phyloP scores from a whole-genome alignment of 2,797 vertebrate genomes.

The Diplodus puntazzo region DNA sequence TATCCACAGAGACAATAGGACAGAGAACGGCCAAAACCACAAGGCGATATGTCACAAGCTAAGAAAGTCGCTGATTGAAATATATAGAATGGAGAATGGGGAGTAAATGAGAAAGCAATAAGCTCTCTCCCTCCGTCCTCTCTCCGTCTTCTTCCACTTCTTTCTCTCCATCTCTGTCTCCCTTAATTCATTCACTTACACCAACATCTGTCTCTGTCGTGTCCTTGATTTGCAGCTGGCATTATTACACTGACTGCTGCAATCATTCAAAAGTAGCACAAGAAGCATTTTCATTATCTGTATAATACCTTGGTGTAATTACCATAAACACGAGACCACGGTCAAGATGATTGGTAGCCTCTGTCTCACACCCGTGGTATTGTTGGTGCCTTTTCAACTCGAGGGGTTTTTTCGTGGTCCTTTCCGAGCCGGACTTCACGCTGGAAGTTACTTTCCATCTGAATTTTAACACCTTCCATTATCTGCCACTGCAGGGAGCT shows the following conservation, averaged over 20 bases:
- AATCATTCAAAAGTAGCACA: conserved; percentile 21
- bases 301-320: conserved; percentile 19
- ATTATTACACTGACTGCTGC: conserved; percentile 1
- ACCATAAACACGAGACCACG: conserved; percentile 8
- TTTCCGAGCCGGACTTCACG: conserved; percentile 12
- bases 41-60: conserved; percentile 40
- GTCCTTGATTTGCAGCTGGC: conserved; percentile 35
- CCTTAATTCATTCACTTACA: conserved; percentile 37
- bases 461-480: conserved; percentile 35
- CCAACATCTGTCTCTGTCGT: conserved; percentile 21
- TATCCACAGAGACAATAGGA: conserved; percentile 46
- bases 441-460: conserved; percentile 26
- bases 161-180: neutral
- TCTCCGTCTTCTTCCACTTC: conserved; percentile 14
- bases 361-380: conserved; percentile 32
- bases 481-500: conserved; percentile 12
- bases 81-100: conserved; percentile 17
- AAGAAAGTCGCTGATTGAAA: conserved; percentile 52
- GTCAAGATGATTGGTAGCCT: conserved; percentile 31
- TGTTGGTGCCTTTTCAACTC: conserved; percentile 30
- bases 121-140: neutral
- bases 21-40: conserved; percentile 49
- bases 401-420: neutral
- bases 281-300: conserved; percentile 23
- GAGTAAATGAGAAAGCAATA: conserved; percentile 27